Evolutionary conservation across 2,888 invertebrate species (phyloP).

Genomic region (Diarsia dahlii): DNA sequence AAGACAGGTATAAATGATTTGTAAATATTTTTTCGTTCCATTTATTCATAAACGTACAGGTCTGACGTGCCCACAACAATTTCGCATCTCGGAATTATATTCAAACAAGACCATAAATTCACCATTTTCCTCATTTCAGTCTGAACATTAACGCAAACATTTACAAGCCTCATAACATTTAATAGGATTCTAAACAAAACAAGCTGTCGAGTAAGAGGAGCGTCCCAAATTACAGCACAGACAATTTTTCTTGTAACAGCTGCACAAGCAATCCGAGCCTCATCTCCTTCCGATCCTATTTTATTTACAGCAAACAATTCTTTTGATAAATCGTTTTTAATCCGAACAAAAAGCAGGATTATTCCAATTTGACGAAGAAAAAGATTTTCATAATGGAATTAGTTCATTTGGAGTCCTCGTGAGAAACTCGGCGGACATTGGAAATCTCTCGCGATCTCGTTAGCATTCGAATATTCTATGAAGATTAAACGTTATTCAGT

Average conservation of each 20-base stretch:
- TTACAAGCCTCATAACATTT: conserved; percentile 53
- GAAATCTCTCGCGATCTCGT: conserved; percentile 68
- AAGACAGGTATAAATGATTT: neutral
- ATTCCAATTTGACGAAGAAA: conserved; percentile 67
- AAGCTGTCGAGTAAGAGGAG: conserved; percentile 12
- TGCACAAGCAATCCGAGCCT: conserved; percentile 62
- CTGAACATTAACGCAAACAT: conserved; percentile 55
- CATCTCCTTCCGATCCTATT: conserved; percentile 64
- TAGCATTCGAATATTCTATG: conserved; percentile 72
- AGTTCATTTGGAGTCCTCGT: conserved; percentile 65
- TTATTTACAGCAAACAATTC: conserved; percentile 72
- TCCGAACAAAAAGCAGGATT: conserved; percentile 72
- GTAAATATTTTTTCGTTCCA: neutral
- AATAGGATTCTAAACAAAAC: conserved; percentile 46
- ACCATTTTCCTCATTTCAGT: conserved; percentile 27
- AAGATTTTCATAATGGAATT: conserved; percentile 74
- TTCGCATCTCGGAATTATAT: conserved; percentile 27
- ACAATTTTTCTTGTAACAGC: conserved; percentile 70
- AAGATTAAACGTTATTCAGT: conserved; percentile 68
- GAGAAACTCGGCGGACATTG: conserved; percentile 63
- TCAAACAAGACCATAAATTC: conserved; percentile 24
- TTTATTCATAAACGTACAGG: conserved; percentile 7
- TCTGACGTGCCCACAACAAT: conserved; percentile 12
- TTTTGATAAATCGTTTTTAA: conserved; percentile 76
- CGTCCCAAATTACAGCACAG: conserved; percentile 49